Base-by-base conservation (phyloP, 2,888 invertebrate genomes). In the Strigamia crassipes region DNA sequence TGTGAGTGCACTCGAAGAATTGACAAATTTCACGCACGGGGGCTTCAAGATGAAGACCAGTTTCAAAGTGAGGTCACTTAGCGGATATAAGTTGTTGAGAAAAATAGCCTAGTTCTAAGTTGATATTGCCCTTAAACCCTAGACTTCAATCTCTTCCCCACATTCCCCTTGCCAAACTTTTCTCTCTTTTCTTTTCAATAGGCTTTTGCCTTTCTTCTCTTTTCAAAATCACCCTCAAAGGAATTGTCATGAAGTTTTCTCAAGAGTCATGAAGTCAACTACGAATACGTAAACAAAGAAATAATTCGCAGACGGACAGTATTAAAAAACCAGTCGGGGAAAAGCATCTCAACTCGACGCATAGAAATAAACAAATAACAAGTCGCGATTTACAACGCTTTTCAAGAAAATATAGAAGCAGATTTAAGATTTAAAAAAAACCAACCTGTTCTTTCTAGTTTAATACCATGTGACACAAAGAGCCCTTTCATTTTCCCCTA, bases 11-110 rank as follows among this genome's bases (percentile, higher is more conserved):
- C 51, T 51, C 51, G 15, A 51, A 51, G 51, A 51, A 51, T 51
- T 51, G 51, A 51, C 51, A 51, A 51, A 51, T 51, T 51, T 51
- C 51, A 51, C 51, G 51, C 51, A 51, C 51, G 51, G 51, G 51
- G 51, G 51, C 51, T 18, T 51, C 51, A 51, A 51, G 51, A 51
- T 51, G 51, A 51, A 51, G 51, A 51, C 51, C 51, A 51, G 51
- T 51, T 51, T 51, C 51, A 51, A 51, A 51, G 51, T 51, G 51
- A 51, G 51, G 51, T 51, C 51, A 15, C 51, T 51, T 18, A 38
- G 38, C 38, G 38, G 38, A 38, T 38, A 38, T 38, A 38, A 38
- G 38, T 51, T 18, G 51, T 51, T 15, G 18, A 51, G 51, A 51
- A 51, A 51, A 51, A 51, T 51, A 13, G 51, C 51, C 15, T 18